Percentiles rank a stretch among this genome's conserved stretches.
These are phyloP conservation scores for Chromis chromis DNA, from an alignment of 2,797 vertebrate species.

Conservation along the genomic window DNA sequence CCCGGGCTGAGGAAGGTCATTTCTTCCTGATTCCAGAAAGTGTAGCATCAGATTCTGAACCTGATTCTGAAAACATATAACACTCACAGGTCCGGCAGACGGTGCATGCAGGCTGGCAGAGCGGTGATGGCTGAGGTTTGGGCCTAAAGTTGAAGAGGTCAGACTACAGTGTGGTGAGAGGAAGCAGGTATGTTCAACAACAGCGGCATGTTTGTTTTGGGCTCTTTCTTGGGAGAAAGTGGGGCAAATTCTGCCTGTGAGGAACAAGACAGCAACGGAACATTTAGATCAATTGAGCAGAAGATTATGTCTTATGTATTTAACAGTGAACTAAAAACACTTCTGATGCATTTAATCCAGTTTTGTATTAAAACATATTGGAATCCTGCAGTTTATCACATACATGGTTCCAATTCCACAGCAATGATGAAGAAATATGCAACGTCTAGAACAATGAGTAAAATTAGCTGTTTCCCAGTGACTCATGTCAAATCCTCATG, in stretches of 20 bases:
- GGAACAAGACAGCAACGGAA: constrained; percentile 8
- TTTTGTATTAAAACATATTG: neutral
- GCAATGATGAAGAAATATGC: neutral
- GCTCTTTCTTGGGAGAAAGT: constrained; percentile 26
- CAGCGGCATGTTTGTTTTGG: constrained; percentile 44
- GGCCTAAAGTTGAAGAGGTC: constrained; percentile 61
- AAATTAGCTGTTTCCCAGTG: neutral
- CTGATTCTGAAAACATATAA: constrained; percentile 28
- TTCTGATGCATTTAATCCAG: neutral
- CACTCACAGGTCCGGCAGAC: constrained; percentile 19
- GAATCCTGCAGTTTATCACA: neutral
- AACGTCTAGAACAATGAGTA: neutral
- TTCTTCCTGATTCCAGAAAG: constrained; percentile 2
- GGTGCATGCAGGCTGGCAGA: constrained; percentile 10
- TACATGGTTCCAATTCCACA: neutral
- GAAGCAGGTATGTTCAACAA: constrained; percentile 61
- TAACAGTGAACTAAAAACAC: neutral
- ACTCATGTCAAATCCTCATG: neutral
- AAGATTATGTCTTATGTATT: neutral
- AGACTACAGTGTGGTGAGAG: constrained; percentile 67
- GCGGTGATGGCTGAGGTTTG: constrained; percentile 38
- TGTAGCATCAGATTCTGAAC: constrained; percentile 5
- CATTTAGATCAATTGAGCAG: neutral
- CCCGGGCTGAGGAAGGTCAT: neutral
- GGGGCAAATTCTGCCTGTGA: neutral